Evolutionary conservation across 2,888 invertebrate species (phyloP).

Genomic region (Ypsolopha scabrella): DNA sequence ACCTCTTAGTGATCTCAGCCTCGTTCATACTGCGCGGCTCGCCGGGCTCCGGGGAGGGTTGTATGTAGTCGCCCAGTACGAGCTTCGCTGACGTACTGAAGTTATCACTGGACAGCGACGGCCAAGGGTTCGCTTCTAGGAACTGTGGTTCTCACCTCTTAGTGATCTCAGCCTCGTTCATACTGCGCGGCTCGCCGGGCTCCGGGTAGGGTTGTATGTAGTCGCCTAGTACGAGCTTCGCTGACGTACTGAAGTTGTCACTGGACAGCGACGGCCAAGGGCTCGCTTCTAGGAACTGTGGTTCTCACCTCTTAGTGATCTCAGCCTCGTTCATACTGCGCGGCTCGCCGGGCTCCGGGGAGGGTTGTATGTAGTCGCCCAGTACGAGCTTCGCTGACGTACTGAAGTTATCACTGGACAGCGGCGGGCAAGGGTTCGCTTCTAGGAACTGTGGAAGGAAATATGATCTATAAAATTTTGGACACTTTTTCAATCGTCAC

Average conservation of each 20-base stretch:
- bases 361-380: constrained; percentile 91
- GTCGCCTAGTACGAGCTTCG: constrained; percentile 89
- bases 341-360: constrained; percentile 75
- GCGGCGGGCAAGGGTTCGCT: constrained; percentile 65
- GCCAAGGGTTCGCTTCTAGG: too few species aligned
- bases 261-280: too few species aligned
- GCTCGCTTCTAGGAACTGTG: too few species aligned
- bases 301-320: constrained; percentile 77
- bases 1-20: constrained; percentile 83
- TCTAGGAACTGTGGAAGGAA: constrained; percentile 77
- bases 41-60: constrained; percentile 75
- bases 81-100: constrained; percentile 88
- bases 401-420: constrained; percentile 90
- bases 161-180: constrained; percentile 85
- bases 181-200: constrained; percentile 77
- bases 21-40: constrained; percentile 85
- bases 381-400: constrained; percentile 90
- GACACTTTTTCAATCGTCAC: too few species aligned
- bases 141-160: constrained; percentile 69
- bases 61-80: constrained; percentile 92
- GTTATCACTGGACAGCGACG: too few species aligned
- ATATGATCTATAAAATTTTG: background rate
- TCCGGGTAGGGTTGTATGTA: constrained; percentile 84
- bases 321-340: constrained; percentile 85
- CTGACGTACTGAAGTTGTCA: too few species aligned